Base-by-base conservation (phyloP, 2,113 vertebrate species). In the Nesoenas mayeri region DNA sequence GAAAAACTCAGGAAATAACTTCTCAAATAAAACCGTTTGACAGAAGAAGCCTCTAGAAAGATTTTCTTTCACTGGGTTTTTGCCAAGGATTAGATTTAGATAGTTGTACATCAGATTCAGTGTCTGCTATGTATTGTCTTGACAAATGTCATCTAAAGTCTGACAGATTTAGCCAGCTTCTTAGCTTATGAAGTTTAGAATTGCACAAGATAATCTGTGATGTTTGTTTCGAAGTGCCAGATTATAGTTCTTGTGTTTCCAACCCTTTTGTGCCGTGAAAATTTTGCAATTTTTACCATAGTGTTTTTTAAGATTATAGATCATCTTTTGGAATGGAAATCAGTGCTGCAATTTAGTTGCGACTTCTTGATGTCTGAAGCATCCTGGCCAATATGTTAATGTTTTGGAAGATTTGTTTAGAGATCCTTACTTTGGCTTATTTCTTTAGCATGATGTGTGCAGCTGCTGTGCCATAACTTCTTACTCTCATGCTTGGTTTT, bases 91-190 rank as follows among this genome's bases (percentile, higher is more conserved):
- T 79, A 2, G 13, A 9, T 89, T 91, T 70, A 42, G 10, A 17
- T 85, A 88, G 66, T n/a, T 22, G 8, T 65, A 29, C 3, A n/a
- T 80, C 47, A 47, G 38, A 40, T 78, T 58, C 64, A 25, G 36
- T 42, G 28, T 40, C 26, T 21, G 1, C 11, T 44, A 0, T 36
- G 8, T 40, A 21, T 11, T 86, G n/a, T 66, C 1, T 0, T 22
- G 13, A 15, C 19, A 60, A 60, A 8, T 42, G 20, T 47, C 5
- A 3, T 22, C 2, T 5, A 19, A 91, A 74, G 73, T 85, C 42
- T 74, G 61, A 32, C 31, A 51, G 28, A 74, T 58, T 32, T 48
- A 56, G 19, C 7, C 3, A 73, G 7, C 29, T 89, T 32, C 42
- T 85, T 56, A 54, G 16, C 8, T 21, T 66, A 0, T 51, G 40